Percentiles rank a stretch among this genome's conserved stretches.
These are phyloP conservation scores for Drosophila varians DNA, from an alignment of 1,140 invertebrate genomes.

Conservation along the genomic window DNA sequence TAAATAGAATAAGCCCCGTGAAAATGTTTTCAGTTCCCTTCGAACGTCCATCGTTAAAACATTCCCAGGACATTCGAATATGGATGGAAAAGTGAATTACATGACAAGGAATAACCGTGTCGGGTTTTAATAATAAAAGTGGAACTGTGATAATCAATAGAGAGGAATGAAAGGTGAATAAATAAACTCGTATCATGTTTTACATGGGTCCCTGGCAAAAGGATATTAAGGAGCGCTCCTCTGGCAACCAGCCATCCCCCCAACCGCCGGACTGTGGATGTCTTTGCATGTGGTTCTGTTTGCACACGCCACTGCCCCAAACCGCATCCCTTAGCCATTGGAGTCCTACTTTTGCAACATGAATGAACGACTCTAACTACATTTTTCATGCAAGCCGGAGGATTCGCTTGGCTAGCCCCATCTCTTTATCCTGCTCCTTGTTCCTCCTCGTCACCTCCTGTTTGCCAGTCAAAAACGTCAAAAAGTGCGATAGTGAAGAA, in stretches of 20 bases:
- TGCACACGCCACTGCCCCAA: conserved; percentile 18
- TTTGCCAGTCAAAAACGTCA: conserved; percentile 71
- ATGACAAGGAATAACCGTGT: not conserved
- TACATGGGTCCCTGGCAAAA: not conserved
- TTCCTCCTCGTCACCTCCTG: conserved; percentile 17
- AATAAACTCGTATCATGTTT: conserved; percentile 7
- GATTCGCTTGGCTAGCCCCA: conserved; percentile 18
- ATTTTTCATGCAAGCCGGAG: conserved; percentile 62
- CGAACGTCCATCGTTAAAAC: not conserved
- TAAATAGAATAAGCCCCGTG: not conserved
- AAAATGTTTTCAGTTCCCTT: not conserved
- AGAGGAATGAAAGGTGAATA: conserved; percentile 8
- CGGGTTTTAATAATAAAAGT: not conserved
- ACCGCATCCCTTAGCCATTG: conserved; percentile 26
- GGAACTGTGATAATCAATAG: conserved; percentile 19
- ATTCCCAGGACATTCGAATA: not conserved
- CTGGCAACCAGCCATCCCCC: conserved; percentile 3
- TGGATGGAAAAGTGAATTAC: not conserved
- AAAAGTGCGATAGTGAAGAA: conserved; percentile 60
- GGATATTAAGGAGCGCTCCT: conserved; percentile 11
- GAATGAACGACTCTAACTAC: conserved; percentile 73
- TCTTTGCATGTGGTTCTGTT: conserved; percentile 37
- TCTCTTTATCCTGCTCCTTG: conserved; percentile 5
- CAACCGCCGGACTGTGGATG: conserved; percentile 5
- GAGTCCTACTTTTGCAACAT: conserved; percentile 71